phyloP scores from a whole-genome alignment of 2,888 invertebrate species.

The Diarsia rubi region DNA sequence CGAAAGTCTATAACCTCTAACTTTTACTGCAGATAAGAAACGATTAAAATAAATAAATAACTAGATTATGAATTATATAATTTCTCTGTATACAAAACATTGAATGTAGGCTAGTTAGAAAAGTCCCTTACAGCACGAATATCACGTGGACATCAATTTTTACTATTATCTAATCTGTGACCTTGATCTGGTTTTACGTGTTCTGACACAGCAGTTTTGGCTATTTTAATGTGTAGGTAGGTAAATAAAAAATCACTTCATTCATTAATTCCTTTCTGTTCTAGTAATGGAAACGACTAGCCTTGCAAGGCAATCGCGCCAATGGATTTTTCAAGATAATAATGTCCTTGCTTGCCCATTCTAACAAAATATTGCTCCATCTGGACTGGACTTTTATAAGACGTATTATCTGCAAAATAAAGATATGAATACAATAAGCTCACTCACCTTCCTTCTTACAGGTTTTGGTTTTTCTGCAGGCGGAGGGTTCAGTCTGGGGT shows the following conservation, averaged over 20 bases:
- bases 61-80: conserved; percentile 31
- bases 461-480: conserved; percentile 88
- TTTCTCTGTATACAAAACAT: conserved; percentile 24
- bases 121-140: conserved; percentile 14
- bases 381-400: not conserved
- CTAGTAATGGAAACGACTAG: conserved; percentile 6
- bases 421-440: not conserved
- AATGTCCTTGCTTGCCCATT: not conserved
- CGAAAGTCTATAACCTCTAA: conserved; percentile 47
- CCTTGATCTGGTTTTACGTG: conserved; percentile 68
- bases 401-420: not conserved
- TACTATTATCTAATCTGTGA: conserved; percentile 73
- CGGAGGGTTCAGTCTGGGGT: conserved; percentile 88
- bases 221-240: conserved; percentile 22
- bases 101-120: conserved; percentile 20
- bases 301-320: not conserved
- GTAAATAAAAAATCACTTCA: conserved; percentile 37
- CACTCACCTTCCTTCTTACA: conserved; percentile 89
- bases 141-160: conserved; percentile 58
- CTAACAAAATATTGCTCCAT: not conserved
- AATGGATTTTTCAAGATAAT: conserved; percentile 13
- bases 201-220: conserved; percentile 34
- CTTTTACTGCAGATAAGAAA: conserved; percentile 36
- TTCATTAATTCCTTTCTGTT: conserved; percentile 16
- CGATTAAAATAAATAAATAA: conserved; percentile 13